Percentiles rank a stretch among this genome's conserved stretches.
These are phyloP conservation scores for Falco naumanni DNA, from an alignment of 2,797 vertebrate genomes.

Conservation along the genomic window DNA sequence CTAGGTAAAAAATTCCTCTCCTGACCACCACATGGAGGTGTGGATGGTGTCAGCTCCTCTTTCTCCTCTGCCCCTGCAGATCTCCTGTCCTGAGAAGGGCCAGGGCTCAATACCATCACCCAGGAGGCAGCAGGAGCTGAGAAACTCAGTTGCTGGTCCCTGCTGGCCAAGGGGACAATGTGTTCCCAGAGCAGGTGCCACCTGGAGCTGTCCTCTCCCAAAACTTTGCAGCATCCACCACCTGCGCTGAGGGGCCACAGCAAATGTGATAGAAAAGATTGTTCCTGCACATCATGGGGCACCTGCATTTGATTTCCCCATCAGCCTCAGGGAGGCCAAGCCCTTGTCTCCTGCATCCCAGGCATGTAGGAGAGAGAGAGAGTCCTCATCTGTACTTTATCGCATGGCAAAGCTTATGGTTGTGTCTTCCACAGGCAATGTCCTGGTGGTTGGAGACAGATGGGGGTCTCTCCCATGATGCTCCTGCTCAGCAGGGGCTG, in stretches of 20 bases:
- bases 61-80: neutral
- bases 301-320: neutral
- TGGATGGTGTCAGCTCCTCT: neutral
- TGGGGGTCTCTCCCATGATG: neutral
- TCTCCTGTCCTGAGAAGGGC: neutral
- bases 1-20: neutral
- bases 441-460: neutral
- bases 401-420: neutral
- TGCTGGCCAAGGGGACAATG: neutral
- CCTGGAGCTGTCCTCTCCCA: neutral
- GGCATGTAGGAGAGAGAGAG: neutral
- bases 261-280: neutral
- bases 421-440: neutral
- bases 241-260: neutral
- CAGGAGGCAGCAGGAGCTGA: neutral
- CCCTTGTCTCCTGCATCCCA: accelerated
- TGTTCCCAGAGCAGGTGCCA: constrained; percentile 10
- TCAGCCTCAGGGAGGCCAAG: neutral
- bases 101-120: neutral
- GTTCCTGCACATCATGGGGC: neutral
- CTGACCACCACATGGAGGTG: neutral
- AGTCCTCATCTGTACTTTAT: neutral
- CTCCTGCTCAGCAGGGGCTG: neutral
- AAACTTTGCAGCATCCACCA: neutral
- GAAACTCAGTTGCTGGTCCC: neutral